These are phyloP conservation scores for Erinaceus europaeus DNA, from an alignment of 2,113 vertebrate species.

Conservation along the genomic window DNA sequence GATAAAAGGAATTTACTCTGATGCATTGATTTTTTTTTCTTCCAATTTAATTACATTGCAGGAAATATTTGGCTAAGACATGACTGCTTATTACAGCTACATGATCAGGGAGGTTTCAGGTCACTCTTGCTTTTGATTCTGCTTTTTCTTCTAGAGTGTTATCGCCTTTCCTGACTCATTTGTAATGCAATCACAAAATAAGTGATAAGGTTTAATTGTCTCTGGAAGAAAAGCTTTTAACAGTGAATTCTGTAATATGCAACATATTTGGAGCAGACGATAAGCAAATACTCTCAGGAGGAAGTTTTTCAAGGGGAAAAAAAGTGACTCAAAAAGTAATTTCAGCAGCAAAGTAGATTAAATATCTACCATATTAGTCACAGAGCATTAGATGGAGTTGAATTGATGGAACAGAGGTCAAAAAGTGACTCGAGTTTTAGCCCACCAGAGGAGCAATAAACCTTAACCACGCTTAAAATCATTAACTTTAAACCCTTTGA, in stretches of 20 bases:
- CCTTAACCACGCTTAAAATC: constrained; percentile 87
- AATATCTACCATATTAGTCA: constrained; percentile 88
- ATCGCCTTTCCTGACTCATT: constrained; percentile 63
- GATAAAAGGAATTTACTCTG: neutral
- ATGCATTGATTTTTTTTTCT: constrained; percentile 51
- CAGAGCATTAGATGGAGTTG: constrained; percentile 86
- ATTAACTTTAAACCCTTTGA: constrained; percentile 87
- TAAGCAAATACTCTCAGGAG: constrained; percentile 83
- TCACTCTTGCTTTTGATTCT: constrained; percentile 70
- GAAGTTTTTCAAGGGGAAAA: constrained; percentile 77
- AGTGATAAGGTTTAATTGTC: constrained; percentile 75
- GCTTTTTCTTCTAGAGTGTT: constrained; percentile 74
- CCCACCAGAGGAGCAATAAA: constrained; percentile 84
- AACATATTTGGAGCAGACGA: constrained; percentile 79
- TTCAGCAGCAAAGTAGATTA: constrained; percentile 86
- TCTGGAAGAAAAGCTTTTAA: constrained; percentile 70
- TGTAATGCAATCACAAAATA: constrained; percentile 65
- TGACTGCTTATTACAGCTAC: constrained; percentile 59
- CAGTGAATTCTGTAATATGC: constrained; percentile 61
- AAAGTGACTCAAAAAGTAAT: constrained; percentile 82
- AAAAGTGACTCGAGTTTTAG: constrained; percentile 82
- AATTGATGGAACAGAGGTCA: constrained; percentile 84
- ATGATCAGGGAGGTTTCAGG: constrained; percentile 59
- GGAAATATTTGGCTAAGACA: constrained; percentile 74
- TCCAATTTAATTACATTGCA: constrained; percentile 63